A percentile compares a stretch with the other conserved stretches of the same genome.
Evolutionary conservation across 2,888 invertebrate genomes (phyloP).

Genomic region (Podotricha telesiphe): DNA sequence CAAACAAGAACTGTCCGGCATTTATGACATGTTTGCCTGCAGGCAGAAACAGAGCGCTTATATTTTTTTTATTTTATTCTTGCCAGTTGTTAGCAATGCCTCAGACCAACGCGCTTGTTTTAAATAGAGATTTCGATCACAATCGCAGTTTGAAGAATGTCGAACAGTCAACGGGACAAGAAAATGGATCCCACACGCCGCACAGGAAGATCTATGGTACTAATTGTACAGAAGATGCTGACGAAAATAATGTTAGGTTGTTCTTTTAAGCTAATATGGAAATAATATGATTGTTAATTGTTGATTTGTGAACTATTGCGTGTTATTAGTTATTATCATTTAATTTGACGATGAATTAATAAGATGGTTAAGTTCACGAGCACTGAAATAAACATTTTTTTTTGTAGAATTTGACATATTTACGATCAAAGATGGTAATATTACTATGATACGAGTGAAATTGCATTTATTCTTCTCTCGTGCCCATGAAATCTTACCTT

Average conservation of each 20-base stretch:
- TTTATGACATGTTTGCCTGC: conserved; percentile 2
- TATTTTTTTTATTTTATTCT: conserved; percentile 39
- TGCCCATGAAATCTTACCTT: too few species aligned
- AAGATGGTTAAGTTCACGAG: background rate
- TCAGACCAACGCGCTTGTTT: conserved; percentile 27
- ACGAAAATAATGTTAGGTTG: conserved; percentile 62
- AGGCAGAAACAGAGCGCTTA: background rate
- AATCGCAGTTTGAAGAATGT: conserved; percentile 53
- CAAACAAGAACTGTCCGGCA: background rate
- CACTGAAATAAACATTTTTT: background rate
- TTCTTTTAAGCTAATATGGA: conserved; percentile 20
- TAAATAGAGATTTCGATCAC: conserved; percentile 41
- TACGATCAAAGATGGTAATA: too few species aligned
- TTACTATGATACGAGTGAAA: too few species aligned
- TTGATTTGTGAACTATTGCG: background rate
- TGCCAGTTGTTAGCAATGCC: conserved; percentile 42
- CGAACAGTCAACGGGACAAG: conserved; percentile 43
- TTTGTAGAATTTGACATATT: too few species aligned
- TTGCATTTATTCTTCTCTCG: too few species aligned
- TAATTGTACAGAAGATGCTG: conserved; percentile 47
- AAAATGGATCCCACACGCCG: conserved; percentile 54
- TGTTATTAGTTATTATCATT: background rate
- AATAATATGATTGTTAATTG: background rate
- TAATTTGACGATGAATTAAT: background rate
- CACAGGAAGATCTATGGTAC: conserved; percentile 60